A percentile compares a stretch with the other conserved stretches of the same genome.
These are phyloP conservation scores for Ceyx cyanopectus DNA, from an alignment of 2,113 vertebrate genomes.

Conservation along the genomic window DNA sequence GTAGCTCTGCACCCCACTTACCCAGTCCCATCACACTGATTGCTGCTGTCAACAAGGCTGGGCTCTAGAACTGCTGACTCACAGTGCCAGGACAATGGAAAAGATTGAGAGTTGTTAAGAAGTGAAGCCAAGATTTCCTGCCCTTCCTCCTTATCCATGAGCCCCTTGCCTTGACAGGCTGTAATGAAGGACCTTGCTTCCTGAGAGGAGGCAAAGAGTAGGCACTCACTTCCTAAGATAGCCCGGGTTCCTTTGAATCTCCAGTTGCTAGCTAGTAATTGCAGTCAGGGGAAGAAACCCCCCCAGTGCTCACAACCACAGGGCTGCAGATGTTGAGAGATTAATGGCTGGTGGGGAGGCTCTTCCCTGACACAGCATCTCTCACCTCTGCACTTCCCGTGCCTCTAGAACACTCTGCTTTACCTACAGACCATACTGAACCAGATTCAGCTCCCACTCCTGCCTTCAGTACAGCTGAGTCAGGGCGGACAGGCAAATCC, in stretches of 20 bases:
- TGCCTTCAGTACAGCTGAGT: slow-evolving; percentile 29
- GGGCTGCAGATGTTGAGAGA: neutral
- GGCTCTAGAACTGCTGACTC: slow-evolving; percentile 62
- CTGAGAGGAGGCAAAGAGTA: slow-evolving; percentile 4
- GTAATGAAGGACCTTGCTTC: slow-evolving; percentile 34
- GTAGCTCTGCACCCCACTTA: neutral
- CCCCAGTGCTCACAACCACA: neutral
- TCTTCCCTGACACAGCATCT: neutral
- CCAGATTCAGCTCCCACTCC: neutral
- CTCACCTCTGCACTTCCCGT: neutral
- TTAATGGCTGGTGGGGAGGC: neutral
- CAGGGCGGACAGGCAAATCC: slow-evolving; percentile 31
- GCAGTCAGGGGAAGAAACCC: neutral
- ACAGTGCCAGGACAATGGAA: neutral
- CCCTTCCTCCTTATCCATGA: slow-evolving; percentile 35
- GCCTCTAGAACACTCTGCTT: neutral
- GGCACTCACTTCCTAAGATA: slow-evolving; percentile 46
- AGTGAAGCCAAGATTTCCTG: slow-evolving; percentile 18
- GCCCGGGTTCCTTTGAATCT: slow-evolving; percentile 10
- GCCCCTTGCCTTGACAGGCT: slow-evolving; percentile 5
- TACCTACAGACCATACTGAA: neutral
- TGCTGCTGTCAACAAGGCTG: slow-evolving; percentile 22
- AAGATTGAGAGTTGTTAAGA: slow-evolving; percentile 35
- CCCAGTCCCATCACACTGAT: neutral
- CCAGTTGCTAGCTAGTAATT: neutral